Base-by-base conservation (phyloP, 2,797 vertebrate species). In the Scolopax rusticola region DNA sequence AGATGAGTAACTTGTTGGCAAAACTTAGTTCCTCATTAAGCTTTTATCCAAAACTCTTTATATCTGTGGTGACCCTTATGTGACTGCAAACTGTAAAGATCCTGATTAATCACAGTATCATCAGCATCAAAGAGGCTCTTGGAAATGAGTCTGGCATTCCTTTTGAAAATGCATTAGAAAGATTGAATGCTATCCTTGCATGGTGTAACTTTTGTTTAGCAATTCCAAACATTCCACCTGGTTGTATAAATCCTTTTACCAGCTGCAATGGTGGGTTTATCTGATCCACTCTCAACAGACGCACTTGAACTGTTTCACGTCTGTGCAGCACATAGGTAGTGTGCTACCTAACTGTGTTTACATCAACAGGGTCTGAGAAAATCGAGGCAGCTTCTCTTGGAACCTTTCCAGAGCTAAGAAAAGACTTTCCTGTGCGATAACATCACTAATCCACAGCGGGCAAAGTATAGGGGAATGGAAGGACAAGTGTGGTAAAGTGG, bases 401-500 rank as follows among this genome's bases (percentile, higher is more conserved):
- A 67, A 23, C 40, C 64, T 86, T 90, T 69, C 38, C 65, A 89
- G 63, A 76, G 59, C 30, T 68, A 80, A 75, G 19, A 45, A 63
- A 59, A 85, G 18, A 19, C 25, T 77, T 80, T 94, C 23, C 12
- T 74, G 16, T 70, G 51, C 73, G 70, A 45, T 12, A 32, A 14
- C 10, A 2, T 36, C 7, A 0, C 64, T 60, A 70, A 83, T 18
- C 6, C 51, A 9, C 15, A 56, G 36, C 6, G 1, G 24, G 23
- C 4, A 70, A 69, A 51, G 50, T 15, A 33, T 1, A 45, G 43
- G 82, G 60, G n/a, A 76, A 23, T 0, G 1, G 48, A 25, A 60
- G 38, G 36, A 24, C 0, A 11, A 33, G 7, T 0, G 0, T 50
- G 23, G 18, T 20, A 33, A 70, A 77, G n/a, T 3, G 3, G 8